These are phyloP conservation scores for Threskiornis aethiopicus DNA, from an alignment of 2,797 vertebrate species.

Conservation along the genomic window DNA sequence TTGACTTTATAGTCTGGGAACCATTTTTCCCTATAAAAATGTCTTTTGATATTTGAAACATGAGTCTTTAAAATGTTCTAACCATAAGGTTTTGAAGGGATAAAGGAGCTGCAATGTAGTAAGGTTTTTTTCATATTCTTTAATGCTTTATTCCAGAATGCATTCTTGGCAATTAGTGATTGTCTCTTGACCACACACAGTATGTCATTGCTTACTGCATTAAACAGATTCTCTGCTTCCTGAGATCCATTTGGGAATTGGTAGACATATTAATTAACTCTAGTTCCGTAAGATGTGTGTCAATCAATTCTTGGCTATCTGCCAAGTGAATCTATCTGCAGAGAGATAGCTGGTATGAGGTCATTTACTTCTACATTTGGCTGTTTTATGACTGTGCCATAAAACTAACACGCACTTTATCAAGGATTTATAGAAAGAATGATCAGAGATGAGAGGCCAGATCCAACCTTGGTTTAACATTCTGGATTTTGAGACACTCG, in stretches of 20 bases:
- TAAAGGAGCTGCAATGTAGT: not conserved
- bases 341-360: constrained; percentile 68
- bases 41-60: constrained; percentile 37
- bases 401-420: constrained; percentile 23
- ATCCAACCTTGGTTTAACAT: constrained; percentile 31
- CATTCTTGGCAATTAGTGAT: constrained; percentile 53
- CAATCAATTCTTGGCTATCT: constrained; percentile 75
- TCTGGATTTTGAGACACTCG: not conserved
- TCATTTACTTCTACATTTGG: constrained; percentile 67
- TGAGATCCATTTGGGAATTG: constrained; percentile 72
- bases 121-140: not conserved
- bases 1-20: constrained; percentile 22
- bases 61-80: not conserved
- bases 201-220: constrained; percentile 72
- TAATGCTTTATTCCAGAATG: constrained; percentile 42
- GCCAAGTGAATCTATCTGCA: constrained; percentile 69
- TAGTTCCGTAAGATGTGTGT: constrained; percentile 71
- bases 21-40: not conserved
- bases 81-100: not conserved
- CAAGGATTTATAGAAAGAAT: constrained; percentile 51
- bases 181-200: constrained; percentile 71
- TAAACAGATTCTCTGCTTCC: constrained; percentile 75
- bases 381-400: constrained; percentile 50
- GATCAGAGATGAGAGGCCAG: constrained; percentile 9
- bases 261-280: constrained; percentile 78